Evolutionary conservation across 2,113 vertebrate genomes (phyloP).

Genomic region (Rhagologus leucostigma): DNA sequence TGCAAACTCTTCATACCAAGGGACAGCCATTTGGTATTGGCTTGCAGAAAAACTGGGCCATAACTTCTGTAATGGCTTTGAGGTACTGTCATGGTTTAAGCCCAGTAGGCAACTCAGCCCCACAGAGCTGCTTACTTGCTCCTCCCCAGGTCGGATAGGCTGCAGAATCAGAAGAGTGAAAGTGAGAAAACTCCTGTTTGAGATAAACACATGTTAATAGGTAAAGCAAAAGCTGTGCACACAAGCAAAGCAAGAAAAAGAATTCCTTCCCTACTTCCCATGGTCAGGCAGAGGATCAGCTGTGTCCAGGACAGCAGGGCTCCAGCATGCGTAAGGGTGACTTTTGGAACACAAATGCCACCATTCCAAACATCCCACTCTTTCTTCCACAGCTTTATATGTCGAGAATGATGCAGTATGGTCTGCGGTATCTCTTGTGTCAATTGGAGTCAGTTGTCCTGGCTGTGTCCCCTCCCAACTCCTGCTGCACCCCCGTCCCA

Average conservation of each 20-base stretch:
- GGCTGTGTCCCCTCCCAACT: neutral
- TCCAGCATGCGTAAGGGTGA: neutral
- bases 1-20: neutral
- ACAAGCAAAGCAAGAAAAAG: neutral
- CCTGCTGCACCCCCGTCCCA: accelerated
- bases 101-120: neutral
- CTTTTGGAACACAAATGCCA: neutral
- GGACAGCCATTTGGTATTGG: neutral
- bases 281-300: neutral
- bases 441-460: neutral
- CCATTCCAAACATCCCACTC: neutral
- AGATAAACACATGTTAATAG: neutral
- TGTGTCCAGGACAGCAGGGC: neutral
- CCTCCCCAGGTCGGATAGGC: accelerated
- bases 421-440: neutral
- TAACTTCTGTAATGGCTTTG: neutral
- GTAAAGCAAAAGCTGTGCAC: neutral
- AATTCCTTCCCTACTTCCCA: neutral
- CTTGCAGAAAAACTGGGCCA: neutral
- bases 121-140: neutral
- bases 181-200: neutral
- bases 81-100: neutral
- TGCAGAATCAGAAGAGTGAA: neutral
- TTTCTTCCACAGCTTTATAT: neutral
- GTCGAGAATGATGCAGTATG: neutral